Conservation (phyloP, 2,888 invertebrate genomes). For the Crepidodera aurea region DNA sequence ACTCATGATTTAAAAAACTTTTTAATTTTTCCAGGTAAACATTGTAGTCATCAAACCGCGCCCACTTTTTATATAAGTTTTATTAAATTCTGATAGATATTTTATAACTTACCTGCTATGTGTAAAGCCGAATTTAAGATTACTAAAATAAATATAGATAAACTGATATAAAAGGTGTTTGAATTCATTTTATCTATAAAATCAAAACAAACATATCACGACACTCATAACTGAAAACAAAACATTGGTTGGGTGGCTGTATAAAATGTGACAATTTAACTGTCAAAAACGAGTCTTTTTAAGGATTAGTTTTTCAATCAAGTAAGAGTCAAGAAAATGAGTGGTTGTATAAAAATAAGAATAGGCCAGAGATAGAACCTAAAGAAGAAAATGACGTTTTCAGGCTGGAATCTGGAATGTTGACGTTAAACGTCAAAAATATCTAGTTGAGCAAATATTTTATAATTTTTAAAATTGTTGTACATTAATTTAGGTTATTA, state of each 20-base stretch:
- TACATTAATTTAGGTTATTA: background rate
- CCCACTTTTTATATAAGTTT: conserved; percentile 8
- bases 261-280: too few relatives aligned
- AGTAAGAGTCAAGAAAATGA: too few relatives aligned
- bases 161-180: background rate
- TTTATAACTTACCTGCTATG: conserved; percentile 14
- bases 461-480: background rate
- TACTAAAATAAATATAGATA: conserved; percentile 13
- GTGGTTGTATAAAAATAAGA: too few relatives aligned
- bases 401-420: conserved; percentile 13
- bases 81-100: background rate
- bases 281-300: too few relatives aligned
- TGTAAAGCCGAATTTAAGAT: conserved; percentile 6
- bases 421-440: conserved; percentile 4
- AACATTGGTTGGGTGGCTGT: background rate
- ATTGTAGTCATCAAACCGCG: conserved; percentile 27
- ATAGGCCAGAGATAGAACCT: too few relatives aligned
- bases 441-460: background rate
- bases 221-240: conserved; percentile 8
- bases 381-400: conserved; percentile 13
- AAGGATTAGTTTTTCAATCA: too few relatives aligned
- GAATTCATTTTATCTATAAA: conserved; percentile 17
- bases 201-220: conserved; percentile 14
- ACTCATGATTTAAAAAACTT: background rate
- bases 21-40: conserved; percentile 1